Evolutionary conservation across 1,140 invertebrate species (phyloP), one percentile per base, ranked within the genome.

Genomic region (Uloborus diversus): DNA sequence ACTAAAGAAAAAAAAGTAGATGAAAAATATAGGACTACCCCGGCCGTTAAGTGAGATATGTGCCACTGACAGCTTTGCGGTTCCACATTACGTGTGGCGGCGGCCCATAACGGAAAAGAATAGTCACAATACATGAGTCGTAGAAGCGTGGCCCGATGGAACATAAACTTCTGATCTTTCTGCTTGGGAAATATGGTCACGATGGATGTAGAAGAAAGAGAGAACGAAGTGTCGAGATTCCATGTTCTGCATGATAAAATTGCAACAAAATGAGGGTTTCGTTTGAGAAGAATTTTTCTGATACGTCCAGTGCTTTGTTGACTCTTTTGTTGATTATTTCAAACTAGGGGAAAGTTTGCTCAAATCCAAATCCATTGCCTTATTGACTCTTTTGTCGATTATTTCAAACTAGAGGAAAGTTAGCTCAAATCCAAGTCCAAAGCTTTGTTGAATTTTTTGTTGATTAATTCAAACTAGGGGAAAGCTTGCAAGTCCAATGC

Each of bases 1-100:
- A 17, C 51, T n/a, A 57, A 27, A 35, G 4, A 35, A 28, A 20
- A 35, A 71, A 71, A 71, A 59, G 59, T 71, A 56, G 68, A n/a
- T n/a, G 37, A 20, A 35, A 71, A 71, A 71, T 71, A 71, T 71
- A 56, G 68, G 68, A 59, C 68, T 28, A 42, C 70, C 14, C 27
- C 23, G 33, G 23, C 62, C 57, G 70, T 73, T 73, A 62, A 73
- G 70, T 73, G 70, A 73, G 70, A 73, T 73, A 73, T 73, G 70
- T 62, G 57, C 70, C 70, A 62, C 23, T 62, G 70, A 73, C 70
- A 73, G 56, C 32, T 49, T 73, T 73, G 70, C 70, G 70, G 70
- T 73, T 62, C 57, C 59, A 61, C 59, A 51, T 73, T 73, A 73
- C 70, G 70, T 57, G 49, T 37, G 49, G 25, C 33, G 33, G 25